These are phyloP conservation scores for Carabus problematicus DNA, from an alignment of 2,888 invertebrate species.

Conservation along the genomic window DNA sequence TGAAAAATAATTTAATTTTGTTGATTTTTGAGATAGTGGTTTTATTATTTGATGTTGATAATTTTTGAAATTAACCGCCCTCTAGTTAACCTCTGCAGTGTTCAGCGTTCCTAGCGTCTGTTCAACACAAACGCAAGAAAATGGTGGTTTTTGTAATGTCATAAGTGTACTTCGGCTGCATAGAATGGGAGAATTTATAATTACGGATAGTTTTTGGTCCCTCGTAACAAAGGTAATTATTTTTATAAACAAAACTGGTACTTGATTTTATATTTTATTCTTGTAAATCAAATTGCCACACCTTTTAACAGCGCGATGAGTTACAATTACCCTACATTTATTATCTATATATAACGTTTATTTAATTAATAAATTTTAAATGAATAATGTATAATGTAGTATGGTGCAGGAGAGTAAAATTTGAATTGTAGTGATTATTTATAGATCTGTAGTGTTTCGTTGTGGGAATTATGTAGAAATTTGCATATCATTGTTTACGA, in stretches of 20 bases:
- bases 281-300: not conserved
- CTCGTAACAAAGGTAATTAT: conserved; percentile 37
- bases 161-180: conserved; percentile 9
- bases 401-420: not conserved
- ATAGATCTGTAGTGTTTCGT: not conserved
- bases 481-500: no score
- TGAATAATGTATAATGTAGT: not conserved
- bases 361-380: not conserved
- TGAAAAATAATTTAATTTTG: not conserved
- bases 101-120: conserved; percentile 9
- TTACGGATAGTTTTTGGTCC: conserved; percentile 21
- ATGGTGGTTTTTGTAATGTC: conserved; percentile 41
- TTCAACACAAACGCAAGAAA: conserved; percentile 14
- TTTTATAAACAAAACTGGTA: not conserved
- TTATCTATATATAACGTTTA: not conserved
- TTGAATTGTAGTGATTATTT: not conserved
- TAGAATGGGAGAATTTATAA: conserved; percentile 27
- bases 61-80: conserved; percentile 23
- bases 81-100: conserved; percentile 2
- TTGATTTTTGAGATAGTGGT: not conserved
- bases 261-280: not conserved
- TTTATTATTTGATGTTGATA: not conserved
- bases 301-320: not conserved
- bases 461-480: not conserved
- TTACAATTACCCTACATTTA: not conserved